A percentile compares a stretch with the other conserved stretches of the same genome.
These are phyloP conservation scores for Drosophila watanabei DNA, from an alignment of 1,140 invertebrate genomes.

Conservation along the genomic window DNA sequence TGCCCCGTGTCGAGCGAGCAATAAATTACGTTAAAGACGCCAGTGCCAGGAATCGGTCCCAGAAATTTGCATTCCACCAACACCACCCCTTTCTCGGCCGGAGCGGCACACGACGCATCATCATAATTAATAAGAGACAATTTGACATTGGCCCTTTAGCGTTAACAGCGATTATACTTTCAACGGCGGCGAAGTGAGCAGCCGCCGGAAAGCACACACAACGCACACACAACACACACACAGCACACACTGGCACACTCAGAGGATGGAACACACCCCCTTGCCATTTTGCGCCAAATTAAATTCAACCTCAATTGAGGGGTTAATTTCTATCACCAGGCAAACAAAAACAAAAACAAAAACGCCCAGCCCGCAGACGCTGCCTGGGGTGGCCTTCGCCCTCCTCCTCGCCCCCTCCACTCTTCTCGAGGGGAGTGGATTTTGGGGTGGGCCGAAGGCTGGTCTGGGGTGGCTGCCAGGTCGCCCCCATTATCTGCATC, in stretches of 20 bases:
- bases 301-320: conserved; percentile 85
- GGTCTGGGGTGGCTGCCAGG: conserved; percentile 28
- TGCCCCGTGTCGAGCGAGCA: conserved; percentile 50
- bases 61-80: conserved; percentile 70
- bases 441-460: conserved; percentile 5
- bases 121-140: conserved; percentile 84
- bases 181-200: conserved; percentile 67
- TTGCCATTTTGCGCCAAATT: conserved; percentile 85
- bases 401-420: neutral
- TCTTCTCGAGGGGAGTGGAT: conserved; percentile 15
- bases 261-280: conserved; percentile 51
- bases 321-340: conserved; percentile 85
- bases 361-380: conserved; percentile 54
- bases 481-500: conserved; percentile 79
- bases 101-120: conserved; percentile 69
- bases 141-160: conserved; percentile 83
- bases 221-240: conserved; percentile 24
- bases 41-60: conserved; percentile 56
- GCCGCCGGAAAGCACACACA: conserved; percentile 44
- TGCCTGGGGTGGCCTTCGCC: conserved; percentile 46
- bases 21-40: conserved; percentile 82
- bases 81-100: conserved; percentile 7
- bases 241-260: conserved; percentile 30
- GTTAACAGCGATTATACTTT: conserved; percentile 83
- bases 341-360: conserved; percentile 81